These are phyloP conservation scores for Melanerpes formicivorus DNA, from an alignment of 2,113 vertebrate genomes.

Conservation along the genomic window DNA sequence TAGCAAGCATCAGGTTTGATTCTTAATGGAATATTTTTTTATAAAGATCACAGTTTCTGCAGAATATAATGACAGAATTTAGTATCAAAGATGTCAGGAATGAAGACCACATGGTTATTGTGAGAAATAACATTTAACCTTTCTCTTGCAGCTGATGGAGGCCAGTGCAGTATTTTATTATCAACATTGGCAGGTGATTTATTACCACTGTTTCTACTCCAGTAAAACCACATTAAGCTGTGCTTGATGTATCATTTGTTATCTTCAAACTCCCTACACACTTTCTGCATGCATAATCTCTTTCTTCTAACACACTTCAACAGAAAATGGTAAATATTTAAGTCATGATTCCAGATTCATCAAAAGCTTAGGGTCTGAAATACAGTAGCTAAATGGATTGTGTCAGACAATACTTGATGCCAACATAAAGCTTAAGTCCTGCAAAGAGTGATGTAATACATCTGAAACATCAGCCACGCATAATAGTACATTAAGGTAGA, in stretches of 20 bases:
- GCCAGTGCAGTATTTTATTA: constrained; percentile 81
- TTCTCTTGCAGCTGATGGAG: constrained; percentile 78
- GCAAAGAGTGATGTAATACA: constrained; percentile 48
- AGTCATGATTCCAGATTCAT: constrained; percentile 70
- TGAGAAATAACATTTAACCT: constrained; percentile 83
- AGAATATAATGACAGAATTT: constrained; percentile 76
- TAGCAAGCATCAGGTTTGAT: constrained; percentile 44
- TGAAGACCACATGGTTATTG: constrained; percentile 78
- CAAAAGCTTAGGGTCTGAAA: constrained; percentile 48
- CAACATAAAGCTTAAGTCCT: constrained; percentile 51
- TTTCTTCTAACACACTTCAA: constrained; percentile 44
- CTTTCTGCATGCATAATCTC: constrained; percentile 79
- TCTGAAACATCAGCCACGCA: constrained; percentile 55
- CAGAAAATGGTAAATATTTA: constrained; percentile 75
- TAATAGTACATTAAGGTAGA: constrained; percentile 49
- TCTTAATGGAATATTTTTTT: constrained; percentile 48
- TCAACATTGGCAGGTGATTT: constrained; percentile 84
- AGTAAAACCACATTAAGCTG: constrained; percentile 83
- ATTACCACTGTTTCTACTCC: constrained; percentile 82
- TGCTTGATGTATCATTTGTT: constrained; percentile 80
- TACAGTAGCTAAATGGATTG: constrained; percentile 54
- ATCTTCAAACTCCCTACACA: constrained; percentile 71
- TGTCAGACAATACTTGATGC: constrained; percentile 49
- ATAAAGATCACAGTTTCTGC: constrained; percentile 70
- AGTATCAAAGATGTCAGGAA: constrained; percentile 79